Percentiles rank a stretch among this genome's conserved stretches.
These are phyloP conservation scores for Pachypanchax playfairii DNA, from an alignment of 2,113 vertebrate genomes.

Conservation along the genomic window DNA sequence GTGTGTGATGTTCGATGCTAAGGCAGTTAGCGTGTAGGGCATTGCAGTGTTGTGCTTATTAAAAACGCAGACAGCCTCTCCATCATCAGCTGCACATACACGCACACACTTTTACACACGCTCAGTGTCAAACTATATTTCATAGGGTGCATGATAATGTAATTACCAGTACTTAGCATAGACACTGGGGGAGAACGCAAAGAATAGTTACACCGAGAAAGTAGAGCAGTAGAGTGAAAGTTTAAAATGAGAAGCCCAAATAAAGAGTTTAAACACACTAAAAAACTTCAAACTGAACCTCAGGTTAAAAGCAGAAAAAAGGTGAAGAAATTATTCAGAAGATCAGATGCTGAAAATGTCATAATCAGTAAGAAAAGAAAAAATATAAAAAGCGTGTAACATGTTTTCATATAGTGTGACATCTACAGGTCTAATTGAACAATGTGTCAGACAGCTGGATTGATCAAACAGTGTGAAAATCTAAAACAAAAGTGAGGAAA, in stretches of 20 bases:
- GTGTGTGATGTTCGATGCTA: slow-evolving; percentile 76
- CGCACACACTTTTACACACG: slow-evolving; percentile 30
- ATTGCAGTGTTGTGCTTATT: slow-evolving; percentile 80
- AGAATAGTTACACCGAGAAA: slow-evolving; percentile 12
- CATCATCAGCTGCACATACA: slow-evolving; percentile 73
- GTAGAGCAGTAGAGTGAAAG: slow-evolving; percentile 2
- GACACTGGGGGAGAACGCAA: slow-evolving; percentile 40
- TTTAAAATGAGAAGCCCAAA: slow-evolving; percentile 7
- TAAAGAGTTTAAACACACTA: neutral
- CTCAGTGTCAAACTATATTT: slow-evolving; percentile 78
- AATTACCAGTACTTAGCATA: slow-evolving; percentile 77
- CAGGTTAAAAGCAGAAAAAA: neutral
- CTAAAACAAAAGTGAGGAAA: no score
- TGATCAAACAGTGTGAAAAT: no score
- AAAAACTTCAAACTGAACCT: slow-evolving; percentile 7
- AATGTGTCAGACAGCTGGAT: no score
- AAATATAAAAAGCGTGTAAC: no score
- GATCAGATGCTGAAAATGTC: no score
- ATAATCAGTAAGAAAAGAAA: no score
- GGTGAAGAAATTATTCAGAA: neutral
- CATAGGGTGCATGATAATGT: slow-evolving; percentile 76
- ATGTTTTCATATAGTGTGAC: no score
- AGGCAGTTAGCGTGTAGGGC: slow-evolving; percentile 79
- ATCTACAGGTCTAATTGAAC: no score
- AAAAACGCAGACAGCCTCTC: slow-evolving; percentile 80